Conservation (phyloP, 2,888 invertebrate genomes). For the Biston stratarius region DNA sequence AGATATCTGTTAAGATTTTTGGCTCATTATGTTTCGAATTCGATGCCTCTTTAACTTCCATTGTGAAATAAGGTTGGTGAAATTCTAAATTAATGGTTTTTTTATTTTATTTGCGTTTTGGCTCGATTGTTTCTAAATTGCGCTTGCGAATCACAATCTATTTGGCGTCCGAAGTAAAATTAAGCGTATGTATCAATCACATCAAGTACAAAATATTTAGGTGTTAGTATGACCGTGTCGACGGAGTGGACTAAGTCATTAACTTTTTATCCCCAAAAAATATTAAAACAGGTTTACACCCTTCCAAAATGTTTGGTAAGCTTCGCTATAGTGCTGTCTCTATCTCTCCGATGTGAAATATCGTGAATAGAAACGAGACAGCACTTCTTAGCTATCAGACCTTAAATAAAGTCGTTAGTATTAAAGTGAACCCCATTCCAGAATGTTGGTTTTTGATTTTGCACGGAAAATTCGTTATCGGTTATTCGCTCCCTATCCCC, state of each 20-base stretch:
- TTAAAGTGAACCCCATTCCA: constrained; percentile 69
- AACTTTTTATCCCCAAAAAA: constrained; percentile 57
- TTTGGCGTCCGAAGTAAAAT: constrained; percentile 73
- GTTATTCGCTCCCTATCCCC: constrained; percentile 64
- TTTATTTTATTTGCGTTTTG: constrained; percentile 43
- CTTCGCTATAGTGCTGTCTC: background rate
- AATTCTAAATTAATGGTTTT: constrained; percentile 58
- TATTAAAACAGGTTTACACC: background rate
- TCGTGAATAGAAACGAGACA: constrained; percentile 1
- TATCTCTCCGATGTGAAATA: background rate
- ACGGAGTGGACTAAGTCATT: constrained; percentile 63
- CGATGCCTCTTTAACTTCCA: constrained; percentile 59
- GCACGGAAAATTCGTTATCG: constrained; percentile 66
- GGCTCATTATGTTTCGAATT: constrained; percentile 60
- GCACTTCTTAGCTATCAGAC: background rate
- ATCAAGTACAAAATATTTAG: constrained; percentile 80
- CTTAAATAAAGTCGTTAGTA: constrained; percentile 25
- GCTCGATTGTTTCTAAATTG: constrained; percentile 50
- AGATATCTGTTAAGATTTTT: constrained; percentile 66
- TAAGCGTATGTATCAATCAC: constrained; percentile 65
- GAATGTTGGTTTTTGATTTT: constrained; percentile 48
- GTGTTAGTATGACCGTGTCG: constrained; percentile 66
- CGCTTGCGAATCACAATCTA: constrained; percentile 67
- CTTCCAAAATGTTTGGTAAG: background rate
- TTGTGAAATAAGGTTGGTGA: constrained; percentile 64